Evolutionary conservation across 2,888 invertebrate species (phyloP).

Genomic region (Lacanobia wlatinum): DNA sequence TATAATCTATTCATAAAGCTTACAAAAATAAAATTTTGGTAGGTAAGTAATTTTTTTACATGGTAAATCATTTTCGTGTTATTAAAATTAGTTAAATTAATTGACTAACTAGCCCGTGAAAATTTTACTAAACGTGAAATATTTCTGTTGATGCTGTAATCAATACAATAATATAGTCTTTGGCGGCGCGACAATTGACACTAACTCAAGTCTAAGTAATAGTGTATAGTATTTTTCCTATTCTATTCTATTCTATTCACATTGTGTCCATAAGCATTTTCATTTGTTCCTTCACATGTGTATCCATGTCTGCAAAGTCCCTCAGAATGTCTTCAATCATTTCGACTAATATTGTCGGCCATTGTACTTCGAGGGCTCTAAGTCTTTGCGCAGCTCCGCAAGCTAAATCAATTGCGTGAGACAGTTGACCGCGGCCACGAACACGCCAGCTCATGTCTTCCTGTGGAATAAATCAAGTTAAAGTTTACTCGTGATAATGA

Average conservation of each 20-base stretch:
- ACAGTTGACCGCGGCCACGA: constrained; percentile 93
- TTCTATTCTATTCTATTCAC: constrained; percentile 58
- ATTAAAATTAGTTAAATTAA: constrained; percentile 8
- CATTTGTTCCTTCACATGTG: constrained; percentile 94
- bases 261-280: constrained; percentile 87
- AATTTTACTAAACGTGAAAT: constrained; percentile 17
- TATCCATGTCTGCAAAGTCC: constrained; percentile 95
- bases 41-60: constrained; percentile 6
- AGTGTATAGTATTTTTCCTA: constrained; percentile 17
- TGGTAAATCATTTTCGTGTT: constrained; percentile 6
- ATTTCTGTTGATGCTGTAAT: constrained; percentile 19
- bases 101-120: constrained; percentile 14
- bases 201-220: constrained; percentile 55
- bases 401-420: constrained; percentile 93
- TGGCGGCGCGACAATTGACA: constrained; percentile 61
- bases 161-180: constrained; percentile 40
- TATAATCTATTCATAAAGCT: constrained; percentile 12
- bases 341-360: constrained; percentile 94
- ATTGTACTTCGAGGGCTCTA: constrained; percentile 93
- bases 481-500: neutral
- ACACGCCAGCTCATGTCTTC: constrained; percentile 94
- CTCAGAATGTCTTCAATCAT: constrained; percentile 94
- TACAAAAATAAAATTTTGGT: constrained; percentile 44
- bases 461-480: constrained; percentile 79
- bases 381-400: constrained; percentile 95